A percentile compares a stretch with the other conserved stretches of the same genome.
These are phyloP conservation scores for Drosophila siamana DNA, from an alignment of 2,888 invertebrate species.

Conservation along the genomic window DNA sequence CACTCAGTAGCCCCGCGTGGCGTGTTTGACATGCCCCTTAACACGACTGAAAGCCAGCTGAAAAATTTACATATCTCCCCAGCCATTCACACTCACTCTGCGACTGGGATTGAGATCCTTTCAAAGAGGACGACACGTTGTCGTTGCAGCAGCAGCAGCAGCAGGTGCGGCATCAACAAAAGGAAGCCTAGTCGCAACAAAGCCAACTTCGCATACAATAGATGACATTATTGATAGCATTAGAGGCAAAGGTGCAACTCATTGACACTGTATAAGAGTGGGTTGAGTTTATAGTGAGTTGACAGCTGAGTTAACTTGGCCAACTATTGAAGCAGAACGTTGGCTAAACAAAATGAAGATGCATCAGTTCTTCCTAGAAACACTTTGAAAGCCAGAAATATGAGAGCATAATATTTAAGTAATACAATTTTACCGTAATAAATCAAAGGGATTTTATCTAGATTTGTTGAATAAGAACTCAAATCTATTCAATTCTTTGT, in stretches of 20 bases:
- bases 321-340: not conserved
- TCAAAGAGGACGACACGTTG: conserved; percentile 30
- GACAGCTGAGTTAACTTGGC: not conserved
- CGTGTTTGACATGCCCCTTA: conserved; percentile 37
- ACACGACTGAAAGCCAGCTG: conserved; percentile 43
- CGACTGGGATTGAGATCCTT: not conserved
- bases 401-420: not conserved
- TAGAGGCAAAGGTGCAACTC: conserved; percentile 22
- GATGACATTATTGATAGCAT: conserved; percentile 46
- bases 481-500: no score
- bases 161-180: conserved; percentile 16
- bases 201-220: conserved; percentile 43
- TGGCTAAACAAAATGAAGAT: no score
- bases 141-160: conserved; percentile 26
- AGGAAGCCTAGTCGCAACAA: conserved; percentile 27
- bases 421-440: not conserved
- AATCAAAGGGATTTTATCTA: not conserved
- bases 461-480: not conserved
- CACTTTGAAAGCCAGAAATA: not conserved
- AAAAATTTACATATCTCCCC: conserved; percentile 64
- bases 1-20: conserved; percentile 8
- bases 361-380: no score
- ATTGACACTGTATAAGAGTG: conserved; percentile 5
- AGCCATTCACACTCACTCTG: conserved; percentile 19
- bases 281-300: not conserved